Conservation (phyloP, 92 coral and sea anemone genomes). For the Heliopora coerulea region DNA sequence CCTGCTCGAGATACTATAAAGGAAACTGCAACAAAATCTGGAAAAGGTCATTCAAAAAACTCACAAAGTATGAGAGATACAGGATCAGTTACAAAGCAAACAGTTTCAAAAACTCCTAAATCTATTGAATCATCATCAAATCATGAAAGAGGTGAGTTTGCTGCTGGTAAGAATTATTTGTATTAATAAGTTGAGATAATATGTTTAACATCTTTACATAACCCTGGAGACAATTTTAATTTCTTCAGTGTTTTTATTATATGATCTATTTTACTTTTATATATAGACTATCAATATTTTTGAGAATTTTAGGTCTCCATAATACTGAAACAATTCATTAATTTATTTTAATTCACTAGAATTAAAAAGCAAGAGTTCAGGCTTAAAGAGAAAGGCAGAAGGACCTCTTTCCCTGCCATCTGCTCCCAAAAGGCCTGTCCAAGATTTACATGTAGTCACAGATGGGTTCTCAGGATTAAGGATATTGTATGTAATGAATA, state of each 20-base stretch:
- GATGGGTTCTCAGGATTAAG: slow-evolving; percentile 80
- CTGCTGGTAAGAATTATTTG: no score
- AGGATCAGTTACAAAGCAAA: slow-evolving; percentile 34
- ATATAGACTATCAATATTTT: no score
- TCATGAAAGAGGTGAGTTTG: not conserved
- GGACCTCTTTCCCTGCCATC: slow-evolving; percentile 42
- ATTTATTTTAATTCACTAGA: no score
- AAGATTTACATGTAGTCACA: slow-evolving; percentile 45
- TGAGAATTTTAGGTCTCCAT: no score
- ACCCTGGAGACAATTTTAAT: no score
- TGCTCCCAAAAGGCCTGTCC: slow-evolving; percentile 23
- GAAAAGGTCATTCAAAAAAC: not conserved
- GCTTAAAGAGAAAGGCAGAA: slow-evolving; percentile 43
- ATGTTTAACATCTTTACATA: no score
- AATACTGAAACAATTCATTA: not conserved
- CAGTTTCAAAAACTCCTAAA: slow-evolving; percentile 49
- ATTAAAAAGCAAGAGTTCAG: slow-evolving; percentile 21
- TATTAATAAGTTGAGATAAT: no score
- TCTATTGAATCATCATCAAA: not conserved
- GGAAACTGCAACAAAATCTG: not conserved
- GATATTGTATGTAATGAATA: slow-evolving; percentile 53
- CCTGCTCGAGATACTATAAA: not conserved
- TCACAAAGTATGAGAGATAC: slow-evolving; percentile 1
- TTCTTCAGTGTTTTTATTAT: no score
- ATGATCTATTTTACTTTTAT: no score